phyloP scores from a whole-genome alignment of 2,797 vertebrate species.

The Okamejei kenojei region DNA sequence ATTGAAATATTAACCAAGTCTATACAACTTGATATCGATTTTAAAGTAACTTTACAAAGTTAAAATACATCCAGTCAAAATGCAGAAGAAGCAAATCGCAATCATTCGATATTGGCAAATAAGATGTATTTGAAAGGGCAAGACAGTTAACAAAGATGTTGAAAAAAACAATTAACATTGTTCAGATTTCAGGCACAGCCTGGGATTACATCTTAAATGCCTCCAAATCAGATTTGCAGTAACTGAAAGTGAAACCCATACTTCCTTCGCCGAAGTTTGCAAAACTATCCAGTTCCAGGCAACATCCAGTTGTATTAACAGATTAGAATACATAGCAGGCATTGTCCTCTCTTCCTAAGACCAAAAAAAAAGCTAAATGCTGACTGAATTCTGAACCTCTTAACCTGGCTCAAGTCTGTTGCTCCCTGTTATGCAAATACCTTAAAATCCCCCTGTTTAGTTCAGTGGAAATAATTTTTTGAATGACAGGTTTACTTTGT shows the following conservation, averaged over 20 bases:
- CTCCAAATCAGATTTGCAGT: slow-evolving; percentile 75
- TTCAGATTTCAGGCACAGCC: slow-evolving; percentile 58
- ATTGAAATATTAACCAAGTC: not conserved
- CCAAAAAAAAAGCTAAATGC: slow-evolving; percentile 67
- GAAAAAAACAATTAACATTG: slow-evolving; percentile 57
- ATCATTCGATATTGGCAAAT: not conserved
- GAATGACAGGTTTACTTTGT: slow-evolving; percentile 80
- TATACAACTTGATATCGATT: not conserved
- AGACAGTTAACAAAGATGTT: slow-evolving; percentile 61
- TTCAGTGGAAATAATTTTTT: slow-evolving; percentile 78
- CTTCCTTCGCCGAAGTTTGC: slow-evolving; percentile 70
- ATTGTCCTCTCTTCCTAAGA: slow-evolving; percentile 38
- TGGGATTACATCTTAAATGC: slow-evolving; percentile 76
- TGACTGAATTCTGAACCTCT: slow-evolving; percentile 71
- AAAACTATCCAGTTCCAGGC: slow-evolving; percentile 68
- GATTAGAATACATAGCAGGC: slow-evolving; percentile 67
- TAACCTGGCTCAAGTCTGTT: slow-evolving; percentile 71
- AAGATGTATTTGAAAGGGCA: slow-evolving; percentile 55
- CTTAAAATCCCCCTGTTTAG: slow-evolving; percentile 67
- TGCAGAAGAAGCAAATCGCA: not conserved
- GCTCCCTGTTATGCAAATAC: slow-evolving; percentile 74
- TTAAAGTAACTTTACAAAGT: not conserved
- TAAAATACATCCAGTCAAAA: not conserved
- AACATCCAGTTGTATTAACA: slow-evolving; percentile 68
- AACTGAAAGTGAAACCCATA: slow-evolving; percentile 76